phyloP scores from a whole-genome alignment of 2,888 invertebrate genomes.

The Cistogaster globosa region DNA sequence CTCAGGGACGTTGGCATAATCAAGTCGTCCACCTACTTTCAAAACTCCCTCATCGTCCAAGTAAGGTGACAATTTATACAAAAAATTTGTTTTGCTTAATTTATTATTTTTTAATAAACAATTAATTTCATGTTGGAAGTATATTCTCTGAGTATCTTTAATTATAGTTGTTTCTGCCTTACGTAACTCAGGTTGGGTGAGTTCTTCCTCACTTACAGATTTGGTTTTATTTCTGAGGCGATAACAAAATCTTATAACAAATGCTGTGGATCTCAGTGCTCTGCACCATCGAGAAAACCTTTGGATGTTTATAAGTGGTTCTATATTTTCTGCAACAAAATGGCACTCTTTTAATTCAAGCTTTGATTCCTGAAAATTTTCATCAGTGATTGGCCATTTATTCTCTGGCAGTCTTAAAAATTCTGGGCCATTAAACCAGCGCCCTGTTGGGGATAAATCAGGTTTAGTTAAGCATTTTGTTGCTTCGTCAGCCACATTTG shows the following conservation, averaged over 20 bases:
- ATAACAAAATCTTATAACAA: conserved; percentile 26
- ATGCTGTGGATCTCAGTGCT: conserved; percentile 38
- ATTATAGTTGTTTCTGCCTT: conserved; percentile 37
- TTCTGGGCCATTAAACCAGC: conserved; percentile 39
- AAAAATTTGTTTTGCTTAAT: conserved; percentile 29
- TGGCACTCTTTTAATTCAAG: conserved; percentile 37
- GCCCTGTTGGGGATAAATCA: conserved; percentile 2
- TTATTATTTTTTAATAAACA: conserved; percentile 16
- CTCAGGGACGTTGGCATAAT: conserved; percentile 27
- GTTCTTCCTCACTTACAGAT: background rate
- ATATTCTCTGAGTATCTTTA: conserved; percentile 17
- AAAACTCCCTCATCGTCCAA: conserved; percentile 28
- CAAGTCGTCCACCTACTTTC: conserved; percentile 24
- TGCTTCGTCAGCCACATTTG: conserved; percentile 41
- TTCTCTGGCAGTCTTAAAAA: conserved; percentile 28
- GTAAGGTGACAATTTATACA: conserved; percentile 45
- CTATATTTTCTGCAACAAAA: background rate
- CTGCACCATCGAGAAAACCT: conserved; percentile 55
- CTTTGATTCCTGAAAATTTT: background rate
- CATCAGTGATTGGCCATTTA: conserved; percentile 14
- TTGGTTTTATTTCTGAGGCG: background rate
- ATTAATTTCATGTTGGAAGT: conserved; percentile 36
- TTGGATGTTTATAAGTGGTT: conserved; percentile 32
- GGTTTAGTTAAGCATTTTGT: conserved; percentile 19
- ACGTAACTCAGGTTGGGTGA: conserved; percentile 27